Base-by-base conservation (phyloP, 2,113 vertebrate species). In the Pycnonotus jocosus region DNA sequence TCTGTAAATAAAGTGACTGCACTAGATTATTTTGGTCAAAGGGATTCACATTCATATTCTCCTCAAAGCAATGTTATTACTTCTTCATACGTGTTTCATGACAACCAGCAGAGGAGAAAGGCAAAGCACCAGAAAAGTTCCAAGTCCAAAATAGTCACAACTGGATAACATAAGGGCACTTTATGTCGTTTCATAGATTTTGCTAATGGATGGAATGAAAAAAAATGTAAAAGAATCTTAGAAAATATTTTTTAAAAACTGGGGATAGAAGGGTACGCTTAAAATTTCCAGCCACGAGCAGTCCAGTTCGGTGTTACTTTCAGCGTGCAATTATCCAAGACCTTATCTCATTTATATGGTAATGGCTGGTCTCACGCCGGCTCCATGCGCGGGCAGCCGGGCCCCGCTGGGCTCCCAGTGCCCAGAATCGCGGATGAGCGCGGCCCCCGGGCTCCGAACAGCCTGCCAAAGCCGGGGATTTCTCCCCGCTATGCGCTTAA, bases 301-400 rank as follows among this genome's bases (percentile, higher is more conserved):
- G 79, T 21, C 76, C 89, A 35, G 92, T 82, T 96, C 70, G 81
- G 69, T 93, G 97, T 98, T 97, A 92, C 97, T 98, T 97, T 95
- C 92, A 94, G 96, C 35, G 90, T 51, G 92, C 96, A 98, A 97
- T 98, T 97, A 98, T 95, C 86, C 65, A 58, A 96, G 96, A 86
- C 95, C 94, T 97, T 90, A 97, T 98, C 97, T 98, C 96, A 98
- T 98, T 98, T 98, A 96, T 98, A 98, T 98, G 98, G 95, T 98
- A 98, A 98, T 98, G 94, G 89, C 96, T 93, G 86, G 86, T 93
- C 85, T 95, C 87, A 38, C 22, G 95, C 94, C 96, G 1, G 65
- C 91, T 93, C 77, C 90, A 5, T 2, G 35, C 58, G 6, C 0
- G 93, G 92, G 97, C 1, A 37, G 91, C 95, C 38, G 77, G 85